These are phyloP conservation scores for Trachelus iudaicus DNA, from an alignment of 2,888 invertebrate genomes.

Conservation along the genomic window DNA sequence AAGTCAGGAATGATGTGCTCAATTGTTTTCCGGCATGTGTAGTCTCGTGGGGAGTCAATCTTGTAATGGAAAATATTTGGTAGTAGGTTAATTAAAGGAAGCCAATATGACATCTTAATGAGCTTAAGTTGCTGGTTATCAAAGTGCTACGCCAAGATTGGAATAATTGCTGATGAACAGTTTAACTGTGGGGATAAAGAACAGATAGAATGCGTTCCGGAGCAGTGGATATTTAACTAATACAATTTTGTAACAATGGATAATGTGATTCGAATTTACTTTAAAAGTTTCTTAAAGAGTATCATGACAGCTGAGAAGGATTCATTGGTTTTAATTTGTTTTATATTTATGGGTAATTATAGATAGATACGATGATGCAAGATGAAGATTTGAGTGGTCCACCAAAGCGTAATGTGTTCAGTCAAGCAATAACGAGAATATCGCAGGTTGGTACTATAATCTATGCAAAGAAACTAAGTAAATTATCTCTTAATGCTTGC, in stretches of 20 bases:
- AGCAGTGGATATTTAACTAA: background rate
- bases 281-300: background rate
- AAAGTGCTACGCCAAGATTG: background rate
- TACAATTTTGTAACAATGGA: background rate
- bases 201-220: background rate
- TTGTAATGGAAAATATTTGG: background rate
- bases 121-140: background rate
- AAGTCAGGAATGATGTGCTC: background rate
- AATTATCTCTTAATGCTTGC: constrained; percentile 15
- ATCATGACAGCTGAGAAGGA: background rate
- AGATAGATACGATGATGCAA: constrained; percentile 71
- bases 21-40: background rate
- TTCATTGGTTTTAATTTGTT: background rate
- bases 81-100: background rate
- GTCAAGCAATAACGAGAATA: constrained; percentile 75
- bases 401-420: constrained; percentile 73
- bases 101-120: background rate
- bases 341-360: background rate
- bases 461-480: constrained; percentile 9
- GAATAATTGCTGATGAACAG: background rate
- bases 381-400: constrained; percentile 76
- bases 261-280: background rate
- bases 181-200: background rate
- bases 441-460: constrained; percentile 69
- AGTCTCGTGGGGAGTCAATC: background rate